phyloP scores from a whole-genome alignment of 2,888 invertebrate species.

The Epinotia bilunana region DNA sequence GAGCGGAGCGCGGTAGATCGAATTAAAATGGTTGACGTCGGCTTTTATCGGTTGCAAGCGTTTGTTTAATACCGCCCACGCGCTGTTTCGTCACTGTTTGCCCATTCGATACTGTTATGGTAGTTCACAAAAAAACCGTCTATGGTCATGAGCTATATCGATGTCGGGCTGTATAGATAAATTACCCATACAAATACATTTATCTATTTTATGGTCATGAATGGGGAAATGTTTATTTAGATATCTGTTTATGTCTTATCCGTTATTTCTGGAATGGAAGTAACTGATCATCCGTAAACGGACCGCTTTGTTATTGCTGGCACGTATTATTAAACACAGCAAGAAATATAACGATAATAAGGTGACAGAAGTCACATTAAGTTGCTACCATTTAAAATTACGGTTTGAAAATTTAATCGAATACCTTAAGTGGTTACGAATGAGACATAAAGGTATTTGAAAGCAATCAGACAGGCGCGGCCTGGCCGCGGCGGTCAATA shows the following conservation, averaged over 20 bases:
- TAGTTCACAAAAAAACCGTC: slow-evolving; percentile 51
- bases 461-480: not conserved
- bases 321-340: not conserved
- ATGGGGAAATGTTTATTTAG: slow-evolving; percentile 29
- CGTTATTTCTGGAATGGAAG: slow-evolving; percentile 21
- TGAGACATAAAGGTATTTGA: slow-evolving; percentile 20
- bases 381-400: not conserved
- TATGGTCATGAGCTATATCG: slow-evolving; percentile 25
- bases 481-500: too few relatives aligned
- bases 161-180: slow-evolving; percentile 23
- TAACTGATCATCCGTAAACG: slow-evolving; percentile 23
- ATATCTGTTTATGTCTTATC: slow-evolving; percentile 24
- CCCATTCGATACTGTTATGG: slow-evolving; percentile 58
- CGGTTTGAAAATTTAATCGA: slow-evolving; percentile 10
- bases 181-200: slow-evolving; percentile 23
- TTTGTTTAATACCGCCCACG: slow-evolving; percentile 55
- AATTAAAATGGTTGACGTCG: not conserved
- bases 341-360: not conserved
- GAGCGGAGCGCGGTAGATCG: not conserved
- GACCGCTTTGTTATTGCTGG: slow-evolving; percentile 9
- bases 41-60: slow-evolving; percentile 29
- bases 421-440: not conserved
- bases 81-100: slow-evolving; percentile 57
- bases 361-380: not conserved
- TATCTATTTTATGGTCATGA: slow-evolving; percentile 32